Conservation (phyloP, 2,797 vertebrate species). For the Acanthornis magna region DNA sequence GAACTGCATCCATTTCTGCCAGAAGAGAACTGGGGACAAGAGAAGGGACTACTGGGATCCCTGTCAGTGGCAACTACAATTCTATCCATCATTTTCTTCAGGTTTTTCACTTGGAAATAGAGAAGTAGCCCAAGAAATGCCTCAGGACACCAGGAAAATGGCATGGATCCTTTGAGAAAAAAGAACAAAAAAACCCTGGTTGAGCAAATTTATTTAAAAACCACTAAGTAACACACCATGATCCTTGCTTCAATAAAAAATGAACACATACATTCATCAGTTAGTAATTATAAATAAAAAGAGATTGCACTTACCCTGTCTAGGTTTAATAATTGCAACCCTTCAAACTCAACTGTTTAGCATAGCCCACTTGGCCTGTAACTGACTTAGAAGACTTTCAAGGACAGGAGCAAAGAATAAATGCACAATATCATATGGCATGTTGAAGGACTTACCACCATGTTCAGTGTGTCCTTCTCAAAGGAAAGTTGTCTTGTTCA, state of each 20-base stretch:
- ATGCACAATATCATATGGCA: rapidly evolving
- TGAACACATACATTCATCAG: neutral
- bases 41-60: neutral
- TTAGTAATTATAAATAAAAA: neutral
- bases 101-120: neutral
- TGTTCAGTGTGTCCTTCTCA: neutral
- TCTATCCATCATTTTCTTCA: neutral
- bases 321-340: neutral
- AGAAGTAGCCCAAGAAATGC: neutral
- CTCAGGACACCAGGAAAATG: neutral
- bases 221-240: neutral
- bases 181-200: neutral
- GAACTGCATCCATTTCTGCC: neutral
- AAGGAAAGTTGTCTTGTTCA: neutral
- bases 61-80: too few relatives aligned
- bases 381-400: neutral
- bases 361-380: neutral
- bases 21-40: neutral
- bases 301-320: neutral
- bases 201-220: neutral
- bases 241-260: neutral
- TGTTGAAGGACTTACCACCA: conserved; percentile 4
- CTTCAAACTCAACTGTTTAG: neutral
- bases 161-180: neutral
- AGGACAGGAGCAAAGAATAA: neutral